Evolutionary conservation across 2,113 vertebrate species (phyloP).

Genomic region (Rhegmatorhina hoffmannsi): DNA sequence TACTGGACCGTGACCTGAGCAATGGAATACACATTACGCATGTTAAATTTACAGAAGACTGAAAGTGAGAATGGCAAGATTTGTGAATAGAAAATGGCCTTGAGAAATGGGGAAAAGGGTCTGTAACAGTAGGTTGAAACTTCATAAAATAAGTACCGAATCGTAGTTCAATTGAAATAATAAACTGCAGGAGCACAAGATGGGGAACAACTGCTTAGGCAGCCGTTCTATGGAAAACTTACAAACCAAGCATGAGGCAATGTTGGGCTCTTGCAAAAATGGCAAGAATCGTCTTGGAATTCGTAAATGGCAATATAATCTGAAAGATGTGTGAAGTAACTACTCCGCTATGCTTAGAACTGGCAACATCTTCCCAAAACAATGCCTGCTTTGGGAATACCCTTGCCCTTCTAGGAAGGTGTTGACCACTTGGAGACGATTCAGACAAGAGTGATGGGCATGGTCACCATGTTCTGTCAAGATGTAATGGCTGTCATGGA

Average conservation of each 20-base stretch:
- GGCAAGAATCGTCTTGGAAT: neutral
- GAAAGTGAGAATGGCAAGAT: neutral
- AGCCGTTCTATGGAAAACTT: slow-evolving; percentile 12
- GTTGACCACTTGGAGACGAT: neutral
- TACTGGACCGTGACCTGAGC: neutral
- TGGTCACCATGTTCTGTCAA: neutral
- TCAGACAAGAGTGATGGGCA: neutral
- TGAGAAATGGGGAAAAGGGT: neutral
- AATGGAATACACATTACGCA: neutral
- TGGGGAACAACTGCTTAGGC: neutral
- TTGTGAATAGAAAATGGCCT: neutral
- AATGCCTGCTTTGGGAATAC: neutral
- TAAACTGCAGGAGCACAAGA: neutral
- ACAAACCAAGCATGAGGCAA: neutral
- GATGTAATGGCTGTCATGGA: neutral
- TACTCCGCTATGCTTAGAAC: neutral
- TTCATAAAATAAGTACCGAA: neutral
- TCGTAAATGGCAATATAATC: neutral
- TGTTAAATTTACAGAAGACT: neutral
- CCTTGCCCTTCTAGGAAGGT: neutral
- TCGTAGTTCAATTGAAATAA: neutral
- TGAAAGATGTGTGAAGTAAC: neutral
- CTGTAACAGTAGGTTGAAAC: neutral
- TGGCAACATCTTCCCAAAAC: neutral
- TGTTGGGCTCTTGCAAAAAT: neutral